Conservation (phyloP, 2,888 invertebrate genomes). For the Brassicogethes aeneus region DNA sequence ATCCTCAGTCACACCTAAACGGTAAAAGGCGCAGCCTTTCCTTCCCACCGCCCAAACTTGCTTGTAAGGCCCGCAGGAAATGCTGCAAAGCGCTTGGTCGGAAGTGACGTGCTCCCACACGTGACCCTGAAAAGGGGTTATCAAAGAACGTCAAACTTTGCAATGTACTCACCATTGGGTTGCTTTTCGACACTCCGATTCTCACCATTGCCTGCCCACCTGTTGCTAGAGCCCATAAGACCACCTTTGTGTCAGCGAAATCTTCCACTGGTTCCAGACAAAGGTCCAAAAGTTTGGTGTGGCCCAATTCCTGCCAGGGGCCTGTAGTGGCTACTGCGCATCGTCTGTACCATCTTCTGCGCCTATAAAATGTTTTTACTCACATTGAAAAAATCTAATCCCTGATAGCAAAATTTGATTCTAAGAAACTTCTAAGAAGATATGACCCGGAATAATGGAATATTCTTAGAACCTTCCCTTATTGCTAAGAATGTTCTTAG, state of each 20-base stretch:
- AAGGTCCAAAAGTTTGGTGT: conserved; percentile 73
- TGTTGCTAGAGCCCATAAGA: conserved; percentile 78
- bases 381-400: too few species aligned
- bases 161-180: conserved; percentile 56
- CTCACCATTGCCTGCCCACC: conserved; percentile 82
- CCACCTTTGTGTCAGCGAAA: conserved; percentile 41
- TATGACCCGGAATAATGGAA: too few species aligned
- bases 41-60: conserved; percentile 80
- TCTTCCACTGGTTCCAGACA: conserved; percentile 47
- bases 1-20: conserved; percentile 62
- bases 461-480: too few species aligned
- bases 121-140: conserved; percentile 47
- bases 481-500: too few species aligned
- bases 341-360: conserved; percentile 40
- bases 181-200: conserved; percentile 62
- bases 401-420: too few species aligned
- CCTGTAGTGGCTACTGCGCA: conserved; percentile 76
- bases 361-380: too few species aligned
- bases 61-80: conserved; percentile 59
- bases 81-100: conserved; percentile 69
- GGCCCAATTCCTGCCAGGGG: conserved; percentile 84
- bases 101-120: conserved; percentile 75
- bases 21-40: conserved; percentile 76
- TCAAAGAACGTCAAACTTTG: neutral
- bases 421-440: too few species aligned